Base-by-base conservation (phyloP, 2,113 vertebrate genomes). In the Lamprologus ornatipinnis region DNA sequence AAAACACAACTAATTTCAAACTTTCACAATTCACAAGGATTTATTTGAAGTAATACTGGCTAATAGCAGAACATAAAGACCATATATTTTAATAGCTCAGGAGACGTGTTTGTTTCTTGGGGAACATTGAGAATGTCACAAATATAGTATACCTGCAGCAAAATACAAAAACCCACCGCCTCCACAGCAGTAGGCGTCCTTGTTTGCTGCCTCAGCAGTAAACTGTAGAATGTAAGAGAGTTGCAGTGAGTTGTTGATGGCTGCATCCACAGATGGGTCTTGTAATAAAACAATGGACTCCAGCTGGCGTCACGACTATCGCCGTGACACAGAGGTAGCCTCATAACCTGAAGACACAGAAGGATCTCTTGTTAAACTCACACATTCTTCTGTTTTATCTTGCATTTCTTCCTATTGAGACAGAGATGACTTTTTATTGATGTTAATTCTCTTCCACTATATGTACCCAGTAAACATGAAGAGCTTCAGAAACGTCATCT, bases 401-500 rank as follows among this genome's bases (percentile, higher is more conserved):
- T 28, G 35, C 15, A 12, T 45, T 42, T 40, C 23, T 42, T 7
- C 54, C 21, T 19, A 15, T 28, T 57, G 21, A 35, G 21, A 57
- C 9, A 55, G 14, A 57, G 4, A 81, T 42, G 17, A 0, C 21
- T 4, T 11, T 42, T 42, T 63, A 45, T 60, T 21, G 19, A 45
- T 53, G 7, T 28, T 37, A 40, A 13, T 9, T 11, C 26, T 7
- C 15, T 49, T 78, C 10, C 70, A 49, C 28, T 42, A 11, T 21
- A 58, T 78, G 7, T 79, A 14, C 28, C 17, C 13, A 28, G 9
- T 21, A 37, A 73, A 58, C 6, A 28, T 51, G 1, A 73, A 40
- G n/a, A 31, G 11, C 5, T 26, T 51, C 13, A n/a, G 5, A 65
- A 40, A 28, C 0, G 1, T 33, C 45, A 78, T 19, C 73, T 0